Percentiles rank a stretch among this genome's conserved stretches.
Conservation (phyloP, 2,888 invertebrate genomes). For the Periphyllus acericola region DNA sequence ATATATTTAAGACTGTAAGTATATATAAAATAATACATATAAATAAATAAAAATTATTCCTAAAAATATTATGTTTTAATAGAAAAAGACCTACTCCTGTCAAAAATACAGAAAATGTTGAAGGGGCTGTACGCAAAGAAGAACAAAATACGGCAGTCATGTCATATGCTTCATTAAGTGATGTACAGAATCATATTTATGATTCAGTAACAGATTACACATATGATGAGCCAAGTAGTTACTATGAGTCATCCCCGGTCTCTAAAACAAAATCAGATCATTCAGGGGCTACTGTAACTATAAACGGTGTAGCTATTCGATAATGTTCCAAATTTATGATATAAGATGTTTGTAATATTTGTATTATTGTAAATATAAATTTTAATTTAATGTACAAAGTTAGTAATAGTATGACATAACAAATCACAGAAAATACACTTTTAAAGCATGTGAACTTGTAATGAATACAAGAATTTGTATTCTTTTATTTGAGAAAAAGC, state of each 20-base stretch:
- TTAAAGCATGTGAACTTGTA: not conserved
- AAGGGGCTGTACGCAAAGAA: slow-evolving; percentile 86
- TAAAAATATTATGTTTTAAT: slow-evolving; percentile 57
- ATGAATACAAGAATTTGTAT: not conserved
- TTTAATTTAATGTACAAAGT: slow-evolving; percentile 46
- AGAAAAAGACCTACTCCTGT: slow-evolving; percentile 86
- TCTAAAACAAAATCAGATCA: slow-evolving; percentile 68
- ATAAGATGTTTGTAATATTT: slow-evolving; percentile 34
- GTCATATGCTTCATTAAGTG: slow-evolving; percentile 85
- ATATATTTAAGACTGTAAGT: slow-evolving; percentile 85
- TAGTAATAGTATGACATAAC: not conserved
- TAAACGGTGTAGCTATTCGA: slow-evolving; percentile 88
- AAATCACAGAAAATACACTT: slow-evolving; percentile 6
- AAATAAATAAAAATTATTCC: slow-evolving; percentile 5
- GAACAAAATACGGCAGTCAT: slow-evolving; percentile 88
- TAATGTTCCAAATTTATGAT: slow-evolving; percentile 67
- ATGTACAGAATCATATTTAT: slow-evolving; percentile 75
- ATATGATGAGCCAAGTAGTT: slow-evolving; percentile 75
- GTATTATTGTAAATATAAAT: slow-evolving; percentile 49
- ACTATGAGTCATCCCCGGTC: slow-evolving; percentile 77
- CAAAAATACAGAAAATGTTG: slow-evolving; percentile 88
- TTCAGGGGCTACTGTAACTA: slow-evolving; percentile 75
- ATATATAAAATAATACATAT: slow-evolving; percentile 58
- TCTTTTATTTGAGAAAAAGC: slow-evolving; percentile 10
- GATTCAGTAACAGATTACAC: slow-evolving; percentile 72